Evolutionary conservation across 2,888 invertebrate genomes (phyloP), one percentile per base, ranked within the genome.

Genomic region (Epinotia brunnichana): DNA sequence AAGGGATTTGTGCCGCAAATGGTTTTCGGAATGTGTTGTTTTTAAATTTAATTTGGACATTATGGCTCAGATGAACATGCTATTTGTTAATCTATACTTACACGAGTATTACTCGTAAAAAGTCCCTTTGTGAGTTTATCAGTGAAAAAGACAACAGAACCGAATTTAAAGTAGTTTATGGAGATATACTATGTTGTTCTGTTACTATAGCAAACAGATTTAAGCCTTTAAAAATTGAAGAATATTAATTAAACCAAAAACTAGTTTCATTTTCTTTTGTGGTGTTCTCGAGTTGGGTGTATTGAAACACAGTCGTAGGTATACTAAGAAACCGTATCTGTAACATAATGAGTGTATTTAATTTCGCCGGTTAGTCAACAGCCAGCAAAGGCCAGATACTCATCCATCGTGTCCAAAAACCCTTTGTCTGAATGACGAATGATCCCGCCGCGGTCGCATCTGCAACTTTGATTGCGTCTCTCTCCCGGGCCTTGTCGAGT

Each of bases 401-500:
- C n/a, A 44, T 67, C n/a, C n/a, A 17, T 67, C 13, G 39, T 24
- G 24, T 54, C 19, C 41, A 15, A 29, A 44, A 70, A 69, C 68
- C 73, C 73, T 63, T 73, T 54, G 35, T 74, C 74, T 64, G 76
- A 75, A 76, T 84, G 85, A 85, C 78, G 80, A 83, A 85, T 80
- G 81, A 82, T 80, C 75, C 62, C 57, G 61, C 86, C 82, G 80
- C 85, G 89, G 90, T 86, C 92, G 74, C 92, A 91, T 91, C 89
- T 92, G 92, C 87, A 90, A 92, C 86, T 92, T 92, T 86, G 89
- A 92, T 92, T 91, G 86, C 76, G 54, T 75, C 75, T 75, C 71
- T 57, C 74, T 74, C 74, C 67, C 56, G 44, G 74, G 64, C 51
- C 39, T 70, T 71, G 66, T 62, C 57, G 19, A 24, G 53, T 21